Evolutionary conservation across 1,140 invertebrate genomes (phyloP).

Genomic region (Whitmania pigra): DNA sequence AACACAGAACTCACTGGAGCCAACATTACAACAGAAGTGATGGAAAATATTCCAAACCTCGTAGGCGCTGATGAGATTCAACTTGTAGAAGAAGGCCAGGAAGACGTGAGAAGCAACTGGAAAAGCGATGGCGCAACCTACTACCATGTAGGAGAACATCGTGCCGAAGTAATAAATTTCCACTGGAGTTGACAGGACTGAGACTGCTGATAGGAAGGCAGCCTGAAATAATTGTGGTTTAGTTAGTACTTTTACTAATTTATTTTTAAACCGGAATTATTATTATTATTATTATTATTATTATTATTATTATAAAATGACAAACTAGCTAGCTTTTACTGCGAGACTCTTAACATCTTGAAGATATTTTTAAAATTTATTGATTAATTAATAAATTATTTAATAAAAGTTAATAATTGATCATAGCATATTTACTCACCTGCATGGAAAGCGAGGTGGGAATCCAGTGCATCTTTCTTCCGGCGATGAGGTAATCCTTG

Average conservation of each 20-base stretch:
- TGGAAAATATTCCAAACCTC: slow-evolving; percentile 26
- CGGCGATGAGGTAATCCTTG: slow-evolving; percentile 16
- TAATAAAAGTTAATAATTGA: too few relatives aligned
- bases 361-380: too few relatives aligned
- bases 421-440: slow-evolving; percentile 49
- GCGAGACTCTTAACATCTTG: too few relatives aligned
- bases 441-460: slow-evolving; percentile 36
- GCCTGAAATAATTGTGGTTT: slow-evolving; percentile 22
- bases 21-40: neutral
- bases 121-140: slow-evolving; percentile 30
- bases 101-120: slow-evolving; percentile 30
- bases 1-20: neutral
- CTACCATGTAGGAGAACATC: slow-evolving; percentile 30
- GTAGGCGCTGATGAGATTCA: slow-evolving; percentile 36
- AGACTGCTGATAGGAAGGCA: slow-evolving; percentile 76
- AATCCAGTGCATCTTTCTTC: slow-evolving; percentile 23
- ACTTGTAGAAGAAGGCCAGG: slow-evolving; percentile 37
- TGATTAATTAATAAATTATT: too few relatives aligned
- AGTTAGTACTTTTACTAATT: too few relatives aligned
- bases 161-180: slow-evolving; percentile 56
- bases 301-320: too few relatives aligned
- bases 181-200: slow-evolving; percentile 69
- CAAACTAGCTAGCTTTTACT: too few relatives aligned
- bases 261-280: too few relatives aligned
- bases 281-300: too few relatives aligned